Evolutionary conservation across 2,888 invertebrate genomes (phyloP).

Genomic region (Limnephilus lunatus): DNA sequence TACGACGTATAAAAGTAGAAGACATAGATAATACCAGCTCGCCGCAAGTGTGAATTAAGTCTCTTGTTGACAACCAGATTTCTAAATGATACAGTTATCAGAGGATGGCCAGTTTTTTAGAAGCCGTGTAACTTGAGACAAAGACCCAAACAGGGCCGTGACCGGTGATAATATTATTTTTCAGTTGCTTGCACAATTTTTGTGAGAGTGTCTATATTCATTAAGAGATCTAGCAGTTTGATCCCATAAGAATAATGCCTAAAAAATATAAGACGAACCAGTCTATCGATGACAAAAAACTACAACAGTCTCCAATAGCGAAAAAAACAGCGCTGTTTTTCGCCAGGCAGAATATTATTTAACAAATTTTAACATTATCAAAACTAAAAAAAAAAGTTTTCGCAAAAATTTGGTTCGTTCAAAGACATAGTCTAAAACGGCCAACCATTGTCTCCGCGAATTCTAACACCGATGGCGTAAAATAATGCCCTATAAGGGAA

Average conservation of each 20-base stretch:
- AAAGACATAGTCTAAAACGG: neutral
- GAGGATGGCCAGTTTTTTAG: neutral
- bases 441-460: neutral
- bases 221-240: neutral
- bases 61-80: neutral
- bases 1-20: neutral
- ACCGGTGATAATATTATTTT: neutral
- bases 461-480: neutral
- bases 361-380: too few relatives aligned
- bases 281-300: neutral
- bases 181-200: neutral
- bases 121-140: neutral
- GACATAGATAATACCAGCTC: neutral
- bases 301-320: neutral
- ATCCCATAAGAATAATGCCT: neutral
- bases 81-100: neutral
- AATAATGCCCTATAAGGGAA: slow-evolving; percentile 11
- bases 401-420: neutral
- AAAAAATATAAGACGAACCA: neutral
- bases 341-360: neutral
- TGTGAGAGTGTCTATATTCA: neutral
- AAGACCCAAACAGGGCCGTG: neutral
- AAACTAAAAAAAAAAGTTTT: neutral
- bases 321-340: neutral
- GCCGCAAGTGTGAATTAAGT: neutral